These are phyloP conservation scores for Neolamprologus toae DNA, from an alignment of 2,113 vertebrate genomes.

Conservation along the genomic window DNA sequence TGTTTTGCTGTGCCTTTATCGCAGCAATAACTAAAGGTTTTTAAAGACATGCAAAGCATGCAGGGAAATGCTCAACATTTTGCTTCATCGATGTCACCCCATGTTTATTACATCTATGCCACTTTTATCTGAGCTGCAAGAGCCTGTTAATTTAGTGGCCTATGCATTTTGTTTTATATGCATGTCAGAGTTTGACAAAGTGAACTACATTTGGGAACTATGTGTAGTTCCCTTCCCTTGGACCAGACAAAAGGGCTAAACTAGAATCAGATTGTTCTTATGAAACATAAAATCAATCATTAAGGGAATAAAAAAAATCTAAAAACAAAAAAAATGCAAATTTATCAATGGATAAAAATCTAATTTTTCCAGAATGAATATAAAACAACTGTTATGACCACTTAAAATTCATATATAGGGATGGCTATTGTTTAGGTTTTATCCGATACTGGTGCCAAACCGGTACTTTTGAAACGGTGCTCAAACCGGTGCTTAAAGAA, in stretches of 20 bases:
- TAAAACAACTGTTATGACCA: neutral
- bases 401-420: neutral
- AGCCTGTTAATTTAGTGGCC: neutral
- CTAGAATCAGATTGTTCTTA: neutral
- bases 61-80: neutral
- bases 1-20: neutral
- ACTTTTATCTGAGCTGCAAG: neutral
- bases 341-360: neutral
- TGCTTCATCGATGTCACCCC: neutral
- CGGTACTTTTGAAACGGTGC: no score
- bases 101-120: neutral
- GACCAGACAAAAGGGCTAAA: neutral
- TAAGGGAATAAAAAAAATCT: neutral
- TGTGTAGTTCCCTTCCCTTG: neutral
- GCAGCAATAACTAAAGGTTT: neutral
- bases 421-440: no score
- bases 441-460: no score
- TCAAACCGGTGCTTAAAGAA: no score
- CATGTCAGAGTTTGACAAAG: neutral
- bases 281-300: neutral
- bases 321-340: neutral
- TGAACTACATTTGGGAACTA: neutral
- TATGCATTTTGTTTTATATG: neutral
- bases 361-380: rapidly evolving
- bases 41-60: neutral